Conservation (phyloP, 2,888 invertebrate genomes). For the Hydriomena furcata region DNA sequence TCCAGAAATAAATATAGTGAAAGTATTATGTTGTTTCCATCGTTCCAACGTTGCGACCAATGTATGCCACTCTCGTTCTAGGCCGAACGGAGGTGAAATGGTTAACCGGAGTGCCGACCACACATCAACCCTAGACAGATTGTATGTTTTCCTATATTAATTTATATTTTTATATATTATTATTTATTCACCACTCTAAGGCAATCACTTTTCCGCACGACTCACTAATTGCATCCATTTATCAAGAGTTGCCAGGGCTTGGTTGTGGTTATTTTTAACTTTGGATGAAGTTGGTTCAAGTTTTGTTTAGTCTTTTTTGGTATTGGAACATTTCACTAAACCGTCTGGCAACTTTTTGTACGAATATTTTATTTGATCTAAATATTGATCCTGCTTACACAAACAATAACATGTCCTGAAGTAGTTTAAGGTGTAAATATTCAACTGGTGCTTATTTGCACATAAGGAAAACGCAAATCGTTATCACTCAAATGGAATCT, state of each 20-base stretch:
- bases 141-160: slow-evolving; percentile 71
- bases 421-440: background rate
- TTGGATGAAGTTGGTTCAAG: background rate
- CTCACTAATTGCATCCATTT: slow-evolving; percentile 14
- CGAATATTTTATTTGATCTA: background rate
- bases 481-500: no score
- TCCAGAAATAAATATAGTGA: background rate
- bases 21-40: slow-evolving; percentile 4
- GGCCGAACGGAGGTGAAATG: slow-evolving; percentile 80
- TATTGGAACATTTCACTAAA: slow-evolving; percentile 14
- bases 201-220: slow-evolving; percentile 29
- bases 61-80: slow-evolving; percentile 70
- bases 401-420: background rate
- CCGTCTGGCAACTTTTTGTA: slow-evolving; percentile 20
- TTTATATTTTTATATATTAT: slow-evolving; percentile 36
- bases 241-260: slow-evolving; percentile 28
- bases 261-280: slow-evolving; percentile 15
- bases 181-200: slow-evolving; percentile 28
- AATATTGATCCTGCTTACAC: slow-evolving; percentile 17
- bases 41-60: slow-evolving; percentile 37
- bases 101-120: slow-evolving; percentile 80
- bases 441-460: no score
- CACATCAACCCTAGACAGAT: slow-evolving; percentile 80
- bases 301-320: background rate
- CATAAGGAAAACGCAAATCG: no score